phyloP scores from a whole-genome alignment of 2,888 invertebrate species.

The Cylindroiulus punctatus region DNA sequence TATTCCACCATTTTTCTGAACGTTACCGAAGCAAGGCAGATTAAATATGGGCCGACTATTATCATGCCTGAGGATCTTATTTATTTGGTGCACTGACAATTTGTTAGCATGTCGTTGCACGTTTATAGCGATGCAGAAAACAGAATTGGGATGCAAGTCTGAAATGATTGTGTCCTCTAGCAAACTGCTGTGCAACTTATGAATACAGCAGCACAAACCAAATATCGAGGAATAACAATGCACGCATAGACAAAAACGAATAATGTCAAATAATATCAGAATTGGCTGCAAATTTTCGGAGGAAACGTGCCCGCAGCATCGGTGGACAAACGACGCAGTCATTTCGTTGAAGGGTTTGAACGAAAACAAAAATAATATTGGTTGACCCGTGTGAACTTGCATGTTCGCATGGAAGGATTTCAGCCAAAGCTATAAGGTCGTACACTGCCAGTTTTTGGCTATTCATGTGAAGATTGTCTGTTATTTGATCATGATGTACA shows the following conservation, averaged over 20 bases:
- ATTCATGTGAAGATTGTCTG: neutral
- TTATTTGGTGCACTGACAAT: slow-evolving; percentile 4
- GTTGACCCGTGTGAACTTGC: neutral
- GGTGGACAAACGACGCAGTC: neutral
- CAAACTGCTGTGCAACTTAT: neutral
- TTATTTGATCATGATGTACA: slow-evolving; percentile 7
- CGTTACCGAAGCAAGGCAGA: neutral
- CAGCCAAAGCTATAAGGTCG: neutral
- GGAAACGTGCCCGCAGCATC: neutral
- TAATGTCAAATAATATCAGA: neutral
- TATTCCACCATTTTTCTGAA: neutral
- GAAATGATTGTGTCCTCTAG: slow-evolving; percentile 4
- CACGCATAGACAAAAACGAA: neutral
- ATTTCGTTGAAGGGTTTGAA: slow-evolving; percentile 2
- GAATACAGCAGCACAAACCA: neutral
- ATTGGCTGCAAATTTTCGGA: neutral
- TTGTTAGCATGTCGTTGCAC: neutral
- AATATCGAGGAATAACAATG: neutral
- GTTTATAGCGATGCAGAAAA: neutral
- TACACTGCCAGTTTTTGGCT: slow-evolving; percentile 15
- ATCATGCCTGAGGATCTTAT: neutral
- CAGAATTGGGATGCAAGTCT: slow-evolving; percentile 1
- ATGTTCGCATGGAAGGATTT: neutral
- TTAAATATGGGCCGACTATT: neutral
- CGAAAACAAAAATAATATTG: neutral